phyloP scores from a whole-genome alignment of 2,797 vertebrate genomes.

The Apodemus agrarius region DNA sequence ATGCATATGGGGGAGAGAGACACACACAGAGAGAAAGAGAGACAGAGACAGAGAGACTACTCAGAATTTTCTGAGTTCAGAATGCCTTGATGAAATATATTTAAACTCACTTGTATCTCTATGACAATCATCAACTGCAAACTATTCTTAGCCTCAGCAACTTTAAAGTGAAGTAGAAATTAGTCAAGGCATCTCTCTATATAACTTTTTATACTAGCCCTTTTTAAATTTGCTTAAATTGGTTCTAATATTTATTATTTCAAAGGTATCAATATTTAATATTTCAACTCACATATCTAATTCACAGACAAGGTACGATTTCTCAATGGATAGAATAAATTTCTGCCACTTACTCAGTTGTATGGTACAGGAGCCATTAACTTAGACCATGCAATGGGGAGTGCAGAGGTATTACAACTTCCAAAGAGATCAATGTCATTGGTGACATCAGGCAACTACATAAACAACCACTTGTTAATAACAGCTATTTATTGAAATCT shows the following conservation, averaged over 20 bases:
- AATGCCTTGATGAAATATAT: neutral
- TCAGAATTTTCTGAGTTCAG: neutral
- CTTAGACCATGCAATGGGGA: too few species aligned
- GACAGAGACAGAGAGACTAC: too few species aligned
- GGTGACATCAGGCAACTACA: neutral
- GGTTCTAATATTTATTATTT: slow-evolving; percentile 33
- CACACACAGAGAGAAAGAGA: too few species aligned
- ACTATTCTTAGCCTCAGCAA: neutral
- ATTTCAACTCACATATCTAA: neutral
- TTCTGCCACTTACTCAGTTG: neutral
- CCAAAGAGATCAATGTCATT: neutral
- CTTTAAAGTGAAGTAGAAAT: neutral
- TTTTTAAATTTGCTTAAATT: neutral
- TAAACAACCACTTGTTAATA: neutral
- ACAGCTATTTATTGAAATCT: neutral
- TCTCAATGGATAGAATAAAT: too few species aligned
- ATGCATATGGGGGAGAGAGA: too few species aligned
- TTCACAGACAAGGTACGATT: neutral
- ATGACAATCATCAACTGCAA: neutral
- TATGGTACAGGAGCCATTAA: neutral
- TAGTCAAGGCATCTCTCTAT: neutral
- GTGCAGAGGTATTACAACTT: neutral
- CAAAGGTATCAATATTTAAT: neutral
- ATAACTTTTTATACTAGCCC: neutral
- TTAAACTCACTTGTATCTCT: neutral